Base-by-base conservation (phyloP, 2,113 vertebrate species). In the Mustela lutreola region DNA sequence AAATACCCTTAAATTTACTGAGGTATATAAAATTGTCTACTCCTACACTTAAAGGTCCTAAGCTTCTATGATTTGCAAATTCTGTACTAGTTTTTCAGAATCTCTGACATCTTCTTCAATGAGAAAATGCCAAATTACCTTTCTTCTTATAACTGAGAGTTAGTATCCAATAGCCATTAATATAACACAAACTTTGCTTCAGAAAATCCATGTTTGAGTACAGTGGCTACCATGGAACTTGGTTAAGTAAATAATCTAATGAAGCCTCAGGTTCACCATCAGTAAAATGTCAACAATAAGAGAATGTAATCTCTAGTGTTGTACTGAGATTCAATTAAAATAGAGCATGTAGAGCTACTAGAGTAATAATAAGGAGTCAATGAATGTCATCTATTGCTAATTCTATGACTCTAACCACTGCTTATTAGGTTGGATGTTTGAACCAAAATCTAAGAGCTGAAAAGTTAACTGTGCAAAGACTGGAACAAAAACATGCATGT, bases 291-390 rank as follows among this genome's bases (percentile, higher is more conserved):
- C 0, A 22, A 65, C 22, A 88, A 71, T 78, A 58, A 48, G 26
- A 91, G 36, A 62, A 85, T 91, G 1, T 14, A 81, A 87, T 1
- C 11, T 65, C 58, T 48, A 58, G 31, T 24, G 24, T 24, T 62
- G 5, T n/a, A 45, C 31, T 94, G 60, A 85, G 26, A 82, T 88
- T 87, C 93, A 87, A 78, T 70, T 87, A 83, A 73, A 70, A 71
- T 15, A 76, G 36, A 93, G 31, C 18, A 63, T 33, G 4, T 0
- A 16, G 8, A 86, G 9, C 36, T 76, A 16, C 50, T 53, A 86
- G 22, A 92, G 16, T 92, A 75, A 60, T 53, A 11, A 45, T 62
- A 79, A 91, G 22, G 36, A 39, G 33, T 63, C 19, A 87, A 6
- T 78, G 91, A 48, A 42, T 78, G 28, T 2, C 12, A 42, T 63